These are phyloP conservation scores for Pyxicephalus adspersus DNA, from an alignment of 2,113 vertebrate species.

Conservation along the genomic window DNA sequence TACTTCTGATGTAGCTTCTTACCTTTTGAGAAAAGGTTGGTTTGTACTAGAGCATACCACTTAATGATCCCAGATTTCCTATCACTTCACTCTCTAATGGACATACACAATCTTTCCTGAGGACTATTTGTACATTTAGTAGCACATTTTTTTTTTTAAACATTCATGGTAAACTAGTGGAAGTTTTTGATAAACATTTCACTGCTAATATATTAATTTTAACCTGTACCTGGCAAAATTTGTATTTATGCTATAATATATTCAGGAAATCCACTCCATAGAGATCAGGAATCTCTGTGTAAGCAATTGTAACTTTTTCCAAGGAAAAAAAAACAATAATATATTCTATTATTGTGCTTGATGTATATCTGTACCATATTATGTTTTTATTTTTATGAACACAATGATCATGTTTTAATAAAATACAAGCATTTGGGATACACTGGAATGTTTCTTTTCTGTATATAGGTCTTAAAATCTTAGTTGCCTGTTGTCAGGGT, in stretches of 20 bases:
- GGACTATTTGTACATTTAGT: not conserved
- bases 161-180: not conserved
- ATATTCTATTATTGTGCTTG: not conserved
- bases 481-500: too few relatives aligned
- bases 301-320: not conserved
- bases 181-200: constrained; percentile 41
- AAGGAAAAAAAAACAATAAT: not conserved
- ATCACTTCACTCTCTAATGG: too few relatives aligned
- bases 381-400: constrained; percentile 21
- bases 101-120: too few relatives aligned
- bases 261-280: not conserved
- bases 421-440: not conserved
- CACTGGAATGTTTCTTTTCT: not conserved
- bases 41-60: too few relatives aligned
- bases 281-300: constrained; percentile 38
- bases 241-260: constrained; percentile 28
- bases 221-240: not conserved
- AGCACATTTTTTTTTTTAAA: not conserved
- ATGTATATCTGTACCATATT: constrained; percentile 19
- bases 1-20: too few relatives aligned
- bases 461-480: too few relatives aligned
- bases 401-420: not conserved
- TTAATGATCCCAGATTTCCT: too few relatives aligned
- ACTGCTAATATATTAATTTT: constrained; percentile 6
- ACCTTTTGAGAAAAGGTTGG: too few relatives aligned